phyloP scores from a whole-genome alignment of 1,140 invertebrate genomes.

The Rhagoletis zephyria region DNA sequence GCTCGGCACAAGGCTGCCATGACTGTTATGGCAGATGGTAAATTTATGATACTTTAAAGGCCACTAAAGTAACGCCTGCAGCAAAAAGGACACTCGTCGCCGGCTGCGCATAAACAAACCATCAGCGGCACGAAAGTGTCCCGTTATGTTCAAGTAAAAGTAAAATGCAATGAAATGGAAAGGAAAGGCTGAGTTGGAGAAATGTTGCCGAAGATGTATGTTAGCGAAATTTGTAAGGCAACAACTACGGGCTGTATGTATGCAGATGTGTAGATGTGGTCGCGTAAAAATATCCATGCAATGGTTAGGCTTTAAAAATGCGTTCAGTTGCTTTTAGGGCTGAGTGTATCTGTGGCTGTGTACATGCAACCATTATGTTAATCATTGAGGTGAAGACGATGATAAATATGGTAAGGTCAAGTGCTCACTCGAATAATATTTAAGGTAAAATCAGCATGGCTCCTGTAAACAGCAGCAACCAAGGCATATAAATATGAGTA shows the following conservation, averaged over 20 bases:
- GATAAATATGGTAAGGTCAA: no score
- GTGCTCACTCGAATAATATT: no score
- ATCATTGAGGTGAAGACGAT: no score
- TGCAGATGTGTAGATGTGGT: no score
- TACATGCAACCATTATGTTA: no score
- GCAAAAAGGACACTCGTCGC: conserved; percentile 41
- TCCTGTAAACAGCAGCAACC: no score
- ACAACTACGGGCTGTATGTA: neutral
- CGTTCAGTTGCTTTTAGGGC: no score
- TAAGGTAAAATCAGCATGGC: no score
- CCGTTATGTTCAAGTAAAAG: neutral
- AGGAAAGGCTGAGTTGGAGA: neutral
- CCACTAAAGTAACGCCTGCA: conserved; percentile 53
- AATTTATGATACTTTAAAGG: conserved; percentile 58
- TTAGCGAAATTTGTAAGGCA: neutral
- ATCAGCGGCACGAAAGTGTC: neutral
- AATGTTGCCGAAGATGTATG: neutral
- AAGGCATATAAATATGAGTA: no score
- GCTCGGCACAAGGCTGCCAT: neutral
- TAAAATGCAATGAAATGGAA: conserved; percentile 35
- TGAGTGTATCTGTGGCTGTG: no score
- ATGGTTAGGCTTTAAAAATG: no score
- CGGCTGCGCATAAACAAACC: neutral
- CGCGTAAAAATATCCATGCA: no score
- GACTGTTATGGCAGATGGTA: conserved; percentile 27